phyloP scores from a whole-genome alignment of 1,140 invertebrate species.

The Vanessa tameamea region DNA sequence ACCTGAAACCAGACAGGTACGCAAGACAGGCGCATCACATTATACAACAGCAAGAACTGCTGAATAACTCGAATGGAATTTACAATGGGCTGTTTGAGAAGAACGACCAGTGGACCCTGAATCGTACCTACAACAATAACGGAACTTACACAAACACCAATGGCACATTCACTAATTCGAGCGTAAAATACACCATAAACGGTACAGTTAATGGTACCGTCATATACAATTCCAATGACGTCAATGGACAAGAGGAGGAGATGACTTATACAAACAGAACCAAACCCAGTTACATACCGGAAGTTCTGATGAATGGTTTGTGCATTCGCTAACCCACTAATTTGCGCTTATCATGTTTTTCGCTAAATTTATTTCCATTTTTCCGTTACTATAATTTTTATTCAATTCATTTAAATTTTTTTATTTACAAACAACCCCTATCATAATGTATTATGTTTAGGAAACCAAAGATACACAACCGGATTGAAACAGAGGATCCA shows the following conservation, averaged over 20 bases:
- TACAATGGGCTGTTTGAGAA: conserved; percentile 56
- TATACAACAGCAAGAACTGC: conserved; percentile 63
- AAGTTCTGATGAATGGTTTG: conserved; percentile 73
- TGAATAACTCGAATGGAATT: conserved; percentile 56
- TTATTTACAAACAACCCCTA: background rate
- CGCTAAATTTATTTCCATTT: conserved; percentile 20
- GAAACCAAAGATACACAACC: conserved; percentile 80
- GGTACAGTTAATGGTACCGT: conserved; percentile 37
- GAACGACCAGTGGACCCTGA: conserved; percentile 22
- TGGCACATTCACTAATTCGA: conserved; percentile 40
- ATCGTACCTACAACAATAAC: conserved; percentile 30
- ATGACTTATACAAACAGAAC: conserved; percentile 42
- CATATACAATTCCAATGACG: conserved; percentile 48
- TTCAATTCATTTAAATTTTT: background rate
- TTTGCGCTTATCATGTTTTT: conserved; percentile 29
- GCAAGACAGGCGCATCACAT: conserved; percentile 67
- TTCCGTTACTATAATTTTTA: conserved; percentile 2
- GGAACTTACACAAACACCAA: conserved; percentile 37
- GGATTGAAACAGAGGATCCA: conserved; percentile 81
- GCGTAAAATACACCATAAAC: conserved; percentile 43
- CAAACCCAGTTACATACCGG: conserved; percentile 49
- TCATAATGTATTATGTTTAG: conserved; percentile 48
- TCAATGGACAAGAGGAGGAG: conserved; percentile 57
- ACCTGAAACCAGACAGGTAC: conserved; percentile 57
- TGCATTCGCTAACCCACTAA: conserved; percentile 70